These are phyloP conservation scores for Heliothis virescens DNA, from an alignment of 1,140 invertebrate genomes.

Conservation along the genomic window DNA sequence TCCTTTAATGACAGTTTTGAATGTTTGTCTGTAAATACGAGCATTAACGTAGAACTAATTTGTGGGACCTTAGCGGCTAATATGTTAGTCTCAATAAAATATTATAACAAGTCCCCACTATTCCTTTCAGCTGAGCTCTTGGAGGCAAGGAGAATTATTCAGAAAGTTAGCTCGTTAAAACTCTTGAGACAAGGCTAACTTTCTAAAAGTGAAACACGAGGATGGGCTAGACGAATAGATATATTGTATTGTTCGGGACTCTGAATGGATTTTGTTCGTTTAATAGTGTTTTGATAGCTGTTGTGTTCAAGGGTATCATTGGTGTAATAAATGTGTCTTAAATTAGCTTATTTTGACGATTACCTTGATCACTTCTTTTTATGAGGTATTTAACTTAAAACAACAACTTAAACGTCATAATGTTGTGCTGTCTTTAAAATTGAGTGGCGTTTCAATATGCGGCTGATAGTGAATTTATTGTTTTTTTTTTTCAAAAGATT, in stretches of 20 bases:
- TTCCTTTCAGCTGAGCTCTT: conserved; percentile 48
- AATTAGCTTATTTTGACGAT: too few species aligned
- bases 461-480: too few species aligned
- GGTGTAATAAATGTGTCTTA: background rate
- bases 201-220: conserved; percentile 57
- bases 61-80: conserved; percentile 23
- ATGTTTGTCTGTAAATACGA: background rate
- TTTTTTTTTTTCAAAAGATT: too few species aligned
- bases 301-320: background rate
- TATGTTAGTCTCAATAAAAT: conserved; percentile 56
- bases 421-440: too few species aligned
- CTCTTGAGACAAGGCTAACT: conserved; percentile 57
- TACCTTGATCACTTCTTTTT: background rate
- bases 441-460: too few species aligned
- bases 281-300: conserved; percentile 25
- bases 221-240: conserved; percentile 14
- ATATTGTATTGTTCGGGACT: conserved; percentile 20
- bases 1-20: conserved; percentile 2
- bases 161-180: conserved; percentile 63
- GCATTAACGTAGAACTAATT: conserved; percentile 30
- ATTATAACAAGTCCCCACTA: conserved; percentile 52
- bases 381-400: background rate
- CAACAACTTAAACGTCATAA: too few species aligned
- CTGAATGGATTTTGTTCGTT: conserved; percentile 13
- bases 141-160: conserved; percentile 55